Evolutionary conservation across 2,888 invertebrate species (phyloP), one percentile per base, ranked within the genome.

Genomic region (Micoletzkya japonica): DNA sequence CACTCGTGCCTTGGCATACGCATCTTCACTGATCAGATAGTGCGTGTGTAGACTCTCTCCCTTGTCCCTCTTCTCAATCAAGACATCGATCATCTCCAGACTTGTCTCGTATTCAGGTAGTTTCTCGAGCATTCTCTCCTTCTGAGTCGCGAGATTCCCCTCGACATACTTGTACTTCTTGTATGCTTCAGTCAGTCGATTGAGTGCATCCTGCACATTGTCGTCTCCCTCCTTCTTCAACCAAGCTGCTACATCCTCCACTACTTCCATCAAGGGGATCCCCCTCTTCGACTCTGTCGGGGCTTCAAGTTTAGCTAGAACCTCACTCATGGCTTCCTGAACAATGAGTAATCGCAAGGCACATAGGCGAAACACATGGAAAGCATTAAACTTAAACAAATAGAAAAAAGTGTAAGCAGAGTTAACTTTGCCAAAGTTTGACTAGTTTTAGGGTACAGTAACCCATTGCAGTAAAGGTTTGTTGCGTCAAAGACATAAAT

Each of bases 61-160:
- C 58, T 74, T 76, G 28, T 72, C 75, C 50, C 72, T 73, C 61
- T 76, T 77, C 68, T 76, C 76, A 20, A 74, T 89, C 87, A 94
- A 90, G 82, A 91, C 90, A 77, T 93, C 91, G 82, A 94, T 93
- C 20, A 93, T 91, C 68, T 91, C 89, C 76, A 97, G 89, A 87
- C 76, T 77, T 66, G 73, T 77, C 36, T 75, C 67, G 70, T 77
- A 78, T 57, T 80, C 80, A 4, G 80, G 80, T n/a, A 80, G 63
- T 69, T 78, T 80, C 32, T 77, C 78, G 26, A 52, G 36, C 74
- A 80, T 73, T 50, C 74, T 66, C 24, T 68, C 68, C 56, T 70
- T 70, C 49, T 74, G 72, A 24, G 61, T 57, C n/a, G 54, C 44
- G 74, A 80, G 73, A 28, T 69, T 72, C 14, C 61, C 64, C 64